Evolutionary conservation across 2,113 vertebrate genomes (phyloP), one percentile per base, ranked within the genome.

Genomic region (Hepsetus odoe): DNA sequence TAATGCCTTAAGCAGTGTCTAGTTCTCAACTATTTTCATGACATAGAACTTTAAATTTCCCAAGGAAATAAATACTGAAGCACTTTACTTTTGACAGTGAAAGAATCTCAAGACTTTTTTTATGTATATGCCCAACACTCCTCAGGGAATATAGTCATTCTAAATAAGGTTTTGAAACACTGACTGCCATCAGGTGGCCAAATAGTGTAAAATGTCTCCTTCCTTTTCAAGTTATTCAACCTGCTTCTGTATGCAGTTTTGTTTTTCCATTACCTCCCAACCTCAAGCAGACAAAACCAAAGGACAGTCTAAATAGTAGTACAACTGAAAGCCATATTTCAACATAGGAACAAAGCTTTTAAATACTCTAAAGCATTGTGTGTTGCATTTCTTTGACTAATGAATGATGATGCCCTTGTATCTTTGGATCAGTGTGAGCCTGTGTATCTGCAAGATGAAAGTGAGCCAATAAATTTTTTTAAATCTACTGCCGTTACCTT

Each of bases 121-220:
- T 28, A 46, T 38, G 38, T 26, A 30, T 28, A 20, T 32, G 22
- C 66, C 49, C 38, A 59, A 40, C 38, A 30, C 66, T 20, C 9
- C 35, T n/a, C 12, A 26, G 32, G 22, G 22, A 67, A 14, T 9
- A n/a, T 2, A 33, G 14, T 35, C 30, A 42, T 59, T 55, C 59
- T 56, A 18, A 44, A 51, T 2, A 58, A 53, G 16, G 32, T 55
- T 81, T n/a, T 11, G 55, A 24, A 75, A 80, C 3, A 10, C 76
- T 67, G 77, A 26, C 51, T 80, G 80, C 85, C 80, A 82, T 68
- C 51, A 74, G 53, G 83, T 87, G 83, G 77, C 55, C 35, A 65
- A 20, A 73, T 1, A 58, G 18, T 70, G 40, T 51, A 62, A 22
- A 64, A 68, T 40, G 11, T 26, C 9, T 33, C 12, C 42, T 70